Evolutionary conservation across 2,797 vertebrate genomes (phyloP).

Genomic region (Rhinichthys osculus): DNA sequence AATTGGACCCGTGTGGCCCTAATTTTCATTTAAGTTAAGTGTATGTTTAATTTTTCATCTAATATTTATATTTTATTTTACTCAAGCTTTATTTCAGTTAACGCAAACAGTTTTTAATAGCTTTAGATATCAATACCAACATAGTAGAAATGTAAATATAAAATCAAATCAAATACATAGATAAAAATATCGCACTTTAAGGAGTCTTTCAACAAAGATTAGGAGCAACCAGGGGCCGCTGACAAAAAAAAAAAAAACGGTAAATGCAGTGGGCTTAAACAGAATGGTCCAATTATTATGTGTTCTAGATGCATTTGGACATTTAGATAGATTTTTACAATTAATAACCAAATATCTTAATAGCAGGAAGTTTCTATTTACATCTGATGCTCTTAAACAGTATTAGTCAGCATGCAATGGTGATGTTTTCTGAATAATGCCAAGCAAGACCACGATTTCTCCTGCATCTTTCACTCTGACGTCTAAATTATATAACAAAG

Average conservation of each 20-base stretch:
- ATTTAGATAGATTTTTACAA: background rate
- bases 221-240: background rate
- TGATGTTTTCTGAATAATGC: conserved; percentile 19
- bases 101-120: too few species aligned
- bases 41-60: background rate
- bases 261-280: background rate
- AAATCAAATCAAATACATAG: background rate
- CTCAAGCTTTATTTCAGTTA: background rate
- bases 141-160: background rate
- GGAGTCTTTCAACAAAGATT: background rate
- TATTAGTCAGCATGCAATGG: conserved; percentile 10
- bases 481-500: conserved; percentile 45
- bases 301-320: background rate
- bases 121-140: background rate
- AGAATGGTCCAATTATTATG: background rate
- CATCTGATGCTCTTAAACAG: conserved; percentile 1
- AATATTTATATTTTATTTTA: background rate
- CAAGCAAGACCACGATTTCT: conserved; percentile 27
- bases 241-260: background rate
- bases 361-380: background rate
- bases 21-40: background rate
- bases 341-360: background rate
- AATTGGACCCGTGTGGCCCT: background rate
- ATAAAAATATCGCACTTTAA: background rate
- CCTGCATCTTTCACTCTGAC: conserved; percentile 16